These are phyloP conservation scores for Ylistrum balloti DNA, from an alignment of 1,140 invertebrate genomes.

Conservation along the genomic window DNA sequence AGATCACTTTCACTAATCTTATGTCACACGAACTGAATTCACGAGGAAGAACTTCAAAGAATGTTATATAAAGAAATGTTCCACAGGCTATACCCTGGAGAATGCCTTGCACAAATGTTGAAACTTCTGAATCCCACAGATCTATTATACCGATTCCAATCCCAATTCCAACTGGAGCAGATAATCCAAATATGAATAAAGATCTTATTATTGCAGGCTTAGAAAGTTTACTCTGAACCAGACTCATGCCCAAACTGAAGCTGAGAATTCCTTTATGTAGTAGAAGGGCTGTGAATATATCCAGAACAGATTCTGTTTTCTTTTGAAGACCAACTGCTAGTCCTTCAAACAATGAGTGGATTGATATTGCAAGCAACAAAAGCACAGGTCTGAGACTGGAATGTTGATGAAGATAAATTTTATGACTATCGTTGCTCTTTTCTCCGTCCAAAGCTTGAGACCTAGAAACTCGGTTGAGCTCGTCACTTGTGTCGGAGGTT, in stretches of 20 bases:
- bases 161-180: conserved; percentile 87
- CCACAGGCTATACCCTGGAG: conserved; percentile 92
- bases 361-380: conserved; percentile 87
- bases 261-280: conserved; percentile 87
- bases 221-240: conserved; percentile 87
- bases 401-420: conserved; percentile 71
- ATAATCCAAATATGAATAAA: conserved; percentile 85
- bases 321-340: conserved; percentile 90
- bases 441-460: not conserved
- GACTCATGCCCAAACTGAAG: conserved; percentile 86
- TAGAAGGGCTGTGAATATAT: conserved; percentile 85
- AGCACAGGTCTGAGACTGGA: conserved; percentile 83
- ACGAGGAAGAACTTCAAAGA: conserved; percentile 92
- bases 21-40: conserved; percentile 78
- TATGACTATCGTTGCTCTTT: not conserved
- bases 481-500: conserved; percentile 69
- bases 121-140: conserved; percentile 73
- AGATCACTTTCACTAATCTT: conserved; percentile 77
- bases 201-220: conserved; percentile 80
- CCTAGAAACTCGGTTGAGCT: conserved; percentile 45
- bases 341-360: conserved; percentile 92
- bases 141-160: conserved; percentile 85
- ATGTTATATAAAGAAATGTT: conserved; percentile 95
- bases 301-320: conserved; percentile 75
- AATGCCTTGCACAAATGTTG: conserved; percentile 83